Evolutionary conservation across 2,888 invertebrate genomes (phyloP), one percentile per base, ranked within the genome.

Genomic region (Bellardia pandia): DNA sequence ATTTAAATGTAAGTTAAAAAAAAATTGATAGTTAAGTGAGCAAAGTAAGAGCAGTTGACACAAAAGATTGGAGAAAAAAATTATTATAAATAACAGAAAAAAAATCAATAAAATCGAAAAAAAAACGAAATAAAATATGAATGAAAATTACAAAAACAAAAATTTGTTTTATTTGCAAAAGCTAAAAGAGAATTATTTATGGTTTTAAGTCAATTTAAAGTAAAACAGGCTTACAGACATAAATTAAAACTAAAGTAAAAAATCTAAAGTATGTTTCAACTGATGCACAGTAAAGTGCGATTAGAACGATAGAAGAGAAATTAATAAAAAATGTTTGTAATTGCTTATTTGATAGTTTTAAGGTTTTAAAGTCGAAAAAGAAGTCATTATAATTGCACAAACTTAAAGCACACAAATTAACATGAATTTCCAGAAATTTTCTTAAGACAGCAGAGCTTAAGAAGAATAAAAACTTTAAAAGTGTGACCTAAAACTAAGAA

Each of bases 31-130:
- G 72, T 76, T 76, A 79, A 76, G 42, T 71, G 53, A 42, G 53
- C 58, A 62, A 76, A 80, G 79, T 76, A 79, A 76, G 2, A 60
- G 13, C 9, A 14, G 51, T 37, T 72, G 64, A 69, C 75, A 68
- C 86, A 86, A 84, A 89, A 68, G 68, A 74, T 66, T 68, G 48
- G 33, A 71, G 14, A 16, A 71, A 85, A 74, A 80, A 79, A 76
- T 78, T 60, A 88, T 86, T 82, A 88, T 89, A 88, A 80, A 84
- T 76, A 86, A 80, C 74, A 53, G 51, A 87, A 85, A 78, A 77
- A 64, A 56, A 42, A 58, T 37, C 60, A 88, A 76, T 82, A 82
- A 75, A 84, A 69, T 40, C 14, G 6, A 13, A 82, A 75, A 75
- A 82, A 81, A 85, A 40, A 72, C 40, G 75, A 82, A 85, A 68